These are phyloP conservation scores for Macrochelys suwanniensis DNA, from an alignment of 2,797 vertebrate species.

Conservation along the genomic window DNA sequence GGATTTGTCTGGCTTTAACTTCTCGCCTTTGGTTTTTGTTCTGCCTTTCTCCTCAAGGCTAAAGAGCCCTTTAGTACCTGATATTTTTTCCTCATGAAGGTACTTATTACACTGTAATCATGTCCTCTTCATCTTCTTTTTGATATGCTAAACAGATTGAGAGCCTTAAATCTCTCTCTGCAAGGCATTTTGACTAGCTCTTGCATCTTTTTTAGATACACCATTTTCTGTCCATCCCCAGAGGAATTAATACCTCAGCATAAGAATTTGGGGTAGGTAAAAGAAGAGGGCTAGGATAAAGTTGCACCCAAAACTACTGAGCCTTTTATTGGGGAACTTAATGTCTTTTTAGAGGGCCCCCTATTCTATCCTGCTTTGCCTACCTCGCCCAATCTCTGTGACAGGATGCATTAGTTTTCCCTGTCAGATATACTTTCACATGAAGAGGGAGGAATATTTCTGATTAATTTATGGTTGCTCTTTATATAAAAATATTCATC, in stretches of 20 bases:
- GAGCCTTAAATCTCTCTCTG: conserved; percentile 44
- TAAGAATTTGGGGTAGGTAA: neutral
- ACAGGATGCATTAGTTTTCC: neutral
- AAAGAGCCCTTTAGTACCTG: conserved; percentile 74
- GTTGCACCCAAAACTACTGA: neutral
- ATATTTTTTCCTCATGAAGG: conserved; percentile 5
- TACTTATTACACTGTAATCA: conserved; percentile 2
- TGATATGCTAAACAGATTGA: neutral
- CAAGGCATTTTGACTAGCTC: neutral
- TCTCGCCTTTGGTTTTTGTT: conserved; percentile 52
- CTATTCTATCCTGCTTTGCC: neutral
- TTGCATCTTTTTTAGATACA: accelerated
- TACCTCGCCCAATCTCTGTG: neutral
- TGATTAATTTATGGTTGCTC: neutral
- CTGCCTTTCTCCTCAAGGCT: conserved; percentile 64
- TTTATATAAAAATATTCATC: neutral
- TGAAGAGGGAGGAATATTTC: neutral
- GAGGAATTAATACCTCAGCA: neutral
- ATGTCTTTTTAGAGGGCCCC: neutral
- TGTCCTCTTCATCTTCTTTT: conserved; percentile 48
- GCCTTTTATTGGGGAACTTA: neutral
- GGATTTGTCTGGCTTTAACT: conserved; percentile 50
- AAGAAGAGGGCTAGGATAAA: neutral
- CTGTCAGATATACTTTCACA: neutral
- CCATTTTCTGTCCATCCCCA: neutral